phyloP scores from a whole-genome alignment of 2,797 vertebrate genomes.

The Coilia nasus region DNA sequence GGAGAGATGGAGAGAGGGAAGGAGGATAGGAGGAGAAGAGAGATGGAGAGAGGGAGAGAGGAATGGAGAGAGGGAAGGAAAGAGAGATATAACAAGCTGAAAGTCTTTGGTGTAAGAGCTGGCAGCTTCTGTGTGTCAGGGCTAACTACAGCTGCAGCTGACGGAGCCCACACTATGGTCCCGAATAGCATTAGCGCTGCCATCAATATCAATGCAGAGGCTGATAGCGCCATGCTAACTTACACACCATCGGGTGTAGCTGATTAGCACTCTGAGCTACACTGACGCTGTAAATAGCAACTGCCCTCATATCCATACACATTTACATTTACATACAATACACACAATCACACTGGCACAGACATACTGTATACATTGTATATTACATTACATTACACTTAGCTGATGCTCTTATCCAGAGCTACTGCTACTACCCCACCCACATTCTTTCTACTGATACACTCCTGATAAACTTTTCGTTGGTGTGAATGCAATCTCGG shows the following conservation, averaged over 20 bases:
- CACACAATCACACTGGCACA: too few relatives aligned
- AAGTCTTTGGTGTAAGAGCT: neutral
- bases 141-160: neutral
- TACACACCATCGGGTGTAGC: neutral
- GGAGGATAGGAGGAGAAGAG: slow-evolving; percentile 47
- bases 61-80: neutral
- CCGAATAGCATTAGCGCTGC: neutral
- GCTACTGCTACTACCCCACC: too few relatives aligned
- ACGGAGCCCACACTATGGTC: neutral
- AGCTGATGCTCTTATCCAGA: too few relatives aligned
- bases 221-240: neutral
- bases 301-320: too few relatives aligned
- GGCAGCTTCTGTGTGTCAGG: neutral
- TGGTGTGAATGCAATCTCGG: too few relatives aligned
- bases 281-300: too few relatives aligned
- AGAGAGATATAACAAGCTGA: neutral
- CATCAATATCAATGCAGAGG: slow-evolving; percentile 9
- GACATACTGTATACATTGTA: too few relatives aligned
- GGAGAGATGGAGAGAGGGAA: slow-evolving; percentile 31
- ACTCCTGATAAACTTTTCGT: too few relatives aligned
- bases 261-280: too few relatives aligned
- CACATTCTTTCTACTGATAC: too few relatives aligned
- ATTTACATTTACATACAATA: too few relatives aligned
- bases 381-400: too few relatives aligned
- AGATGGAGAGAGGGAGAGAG: slow-evolving; percentile 1